Evolutionary conservation across 2,113 vertebrate species (phyloP), one percentile per base, ranked within the genome.

Genomic region (Lates calcarifer): DNA sequence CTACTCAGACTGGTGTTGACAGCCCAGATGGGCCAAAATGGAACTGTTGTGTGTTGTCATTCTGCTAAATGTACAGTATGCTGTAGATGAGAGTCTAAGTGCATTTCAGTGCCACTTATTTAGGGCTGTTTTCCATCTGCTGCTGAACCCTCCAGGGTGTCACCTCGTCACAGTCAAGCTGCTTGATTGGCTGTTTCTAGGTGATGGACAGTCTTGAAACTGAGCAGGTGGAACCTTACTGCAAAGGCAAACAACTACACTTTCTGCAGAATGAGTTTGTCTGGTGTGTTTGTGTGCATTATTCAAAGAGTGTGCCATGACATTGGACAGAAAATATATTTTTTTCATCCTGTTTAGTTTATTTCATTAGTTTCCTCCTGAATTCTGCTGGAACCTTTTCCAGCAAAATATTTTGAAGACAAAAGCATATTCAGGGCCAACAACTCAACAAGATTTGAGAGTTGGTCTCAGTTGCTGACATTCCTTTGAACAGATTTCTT

Each of bases 71-170:
- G 49, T 69, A 55, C 68, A 81, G 58, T 47, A 29, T 65, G 68
- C 69, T 55, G 43, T 28, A 76, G 71, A 63, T 53, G 39, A 69
- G 65, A 65, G n/a, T 63, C 43, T 77, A 60, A 66, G 31, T 73
- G 65, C 73, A 37, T 77, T 74, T 74, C 22, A 37, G 47, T 85
- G 66, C 33, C 9, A 65, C 84, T 86, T 87, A 45, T 86, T 86
- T 76, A 47, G 72, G 63, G 47, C 57, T 65, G 67, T 70, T 65
- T 31, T 68, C 83, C 83, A 88, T 90, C 88, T 91, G 85, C 82
- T 71, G 31, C 63, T 26, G 33, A 53, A 63, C 64, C 56, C 82
- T 74, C 80, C 56, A 51, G 62, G 77, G 63, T 79, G 78, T 76
- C 62, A 77, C 75, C 68, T 39, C 29, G 49, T 80, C 72, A 82